These are phyloP conservation scores for Thera obeliscata DNA, from an alignment of 2,888 invertebrate species.

Conservation along the genomic window DNA sequence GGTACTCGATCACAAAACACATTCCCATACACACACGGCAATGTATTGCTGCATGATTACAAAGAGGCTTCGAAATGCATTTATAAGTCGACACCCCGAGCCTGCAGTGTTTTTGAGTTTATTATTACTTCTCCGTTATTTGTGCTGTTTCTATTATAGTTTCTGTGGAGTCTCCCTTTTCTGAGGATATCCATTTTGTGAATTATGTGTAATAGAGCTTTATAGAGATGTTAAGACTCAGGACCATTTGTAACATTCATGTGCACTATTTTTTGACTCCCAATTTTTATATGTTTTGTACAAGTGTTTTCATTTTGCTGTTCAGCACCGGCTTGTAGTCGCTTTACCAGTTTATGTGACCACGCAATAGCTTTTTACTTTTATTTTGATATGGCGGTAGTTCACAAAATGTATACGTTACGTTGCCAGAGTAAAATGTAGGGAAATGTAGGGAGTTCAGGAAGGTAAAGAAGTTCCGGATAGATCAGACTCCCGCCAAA, in stretches of 20 bases:
- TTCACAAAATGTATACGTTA: slow-evolving; percentile 8
- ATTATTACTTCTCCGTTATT: slow-evolving; percentile 69
- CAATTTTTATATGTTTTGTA: slow-evolving; percentile 60
- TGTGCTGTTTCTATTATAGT: slow-evolving; percentile 71
- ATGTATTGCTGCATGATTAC: slow-evolving; percentile 37
- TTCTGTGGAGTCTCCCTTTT: slow-evolving; percentile 60
- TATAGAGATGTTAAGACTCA: slow-evolving; percentile 81
- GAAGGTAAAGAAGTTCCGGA: slow-evolving; percentile 21
- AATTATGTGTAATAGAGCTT: slow-evolving; percentile 75
- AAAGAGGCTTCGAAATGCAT: slow-evolving; percentile 60
- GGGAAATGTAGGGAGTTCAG: background rate
- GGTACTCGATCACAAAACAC: slow-evolving; percentile 58
- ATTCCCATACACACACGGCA: slow-evolving; percentile 58
- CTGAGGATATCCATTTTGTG: slow-evolving; percentile 60
- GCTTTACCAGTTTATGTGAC: slow-evolving; percentile 61
- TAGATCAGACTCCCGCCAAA: slow-evolving; percentile 43
- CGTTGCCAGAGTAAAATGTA: slow-evolving; percentile 22
- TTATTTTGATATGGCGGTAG: slow-evolving; percentile 47
- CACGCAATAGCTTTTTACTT: slow-evolving; percentile 51
- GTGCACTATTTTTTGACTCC: slow-evolving; percentile 68
- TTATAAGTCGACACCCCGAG: slow-evolving; percentile 64
- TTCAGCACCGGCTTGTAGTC: slow-evolving; percentile 77
- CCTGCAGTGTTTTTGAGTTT: slow-evolving; percentile 72
- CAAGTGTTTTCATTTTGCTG: slow-evolving; percentile 63
- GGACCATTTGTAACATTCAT: slow-evolving; percentile 75